These are phyloP conservation scores for Trichonephila clavipes DNA, from an alignment of 1,140 invertebrate genomes.

Conservation along the genomic window DNA sequence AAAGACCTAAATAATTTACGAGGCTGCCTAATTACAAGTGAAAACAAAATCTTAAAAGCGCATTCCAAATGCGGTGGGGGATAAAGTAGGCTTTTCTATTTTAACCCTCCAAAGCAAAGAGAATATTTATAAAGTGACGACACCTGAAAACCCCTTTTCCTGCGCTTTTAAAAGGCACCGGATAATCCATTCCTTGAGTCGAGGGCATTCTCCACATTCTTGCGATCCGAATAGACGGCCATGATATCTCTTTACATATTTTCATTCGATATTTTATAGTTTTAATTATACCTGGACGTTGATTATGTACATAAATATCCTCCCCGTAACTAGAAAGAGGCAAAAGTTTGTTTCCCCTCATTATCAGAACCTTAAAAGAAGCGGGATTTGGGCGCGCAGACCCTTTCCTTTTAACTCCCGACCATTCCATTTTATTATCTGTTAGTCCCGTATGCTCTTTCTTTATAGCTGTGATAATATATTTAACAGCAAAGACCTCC, in stretches of 20 bases:
- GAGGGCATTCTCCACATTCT: conserved; percentile 60
- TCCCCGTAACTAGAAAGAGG: conserved; percentile 11
- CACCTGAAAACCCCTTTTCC: conserved; percentile 52
- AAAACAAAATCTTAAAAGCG: conserved; percentile 75
- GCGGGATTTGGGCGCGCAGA: conserved; percentile 25
- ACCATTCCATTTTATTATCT: conserved; percentile 74
- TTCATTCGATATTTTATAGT: conserved; percentile 77
- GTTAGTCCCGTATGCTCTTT: conserved; percentile 73
- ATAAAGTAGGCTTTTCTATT: conserved; percentile 76
- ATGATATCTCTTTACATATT: conserved; percentile 77
- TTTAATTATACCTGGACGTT: conserved; percentile 77
- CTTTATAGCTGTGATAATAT: conserved; percentile 76
- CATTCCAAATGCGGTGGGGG: conserved; percentile 58
- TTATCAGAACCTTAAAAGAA: conserved; percentile 59
- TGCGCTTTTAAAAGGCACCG: conserved; percentile 28
- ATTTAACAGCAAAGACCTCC: conserved; percentile 65
- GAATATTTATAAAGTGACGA: conserved; percentile 75
- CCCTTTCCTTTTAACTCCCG: conserved; percentile 4
- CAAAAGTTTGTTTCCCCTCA: conserved; percentile 72
- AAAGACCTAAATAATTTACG: conserved; percentile 74
- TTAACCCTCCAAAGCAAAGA: conserved; percentile 74
- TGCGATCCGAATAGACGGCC: conserved; percentile 48
- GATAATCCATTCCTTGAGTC: conserved; percentile 53
- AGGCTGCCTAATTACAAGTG: conserved; percentile 74
- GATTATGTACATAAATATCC: conserved; percentile 76